phyloP scores from a whole-genome alignment of 1,140 invertebrate genomes.

The Trachymyrmex septentrionalis region DNA sequence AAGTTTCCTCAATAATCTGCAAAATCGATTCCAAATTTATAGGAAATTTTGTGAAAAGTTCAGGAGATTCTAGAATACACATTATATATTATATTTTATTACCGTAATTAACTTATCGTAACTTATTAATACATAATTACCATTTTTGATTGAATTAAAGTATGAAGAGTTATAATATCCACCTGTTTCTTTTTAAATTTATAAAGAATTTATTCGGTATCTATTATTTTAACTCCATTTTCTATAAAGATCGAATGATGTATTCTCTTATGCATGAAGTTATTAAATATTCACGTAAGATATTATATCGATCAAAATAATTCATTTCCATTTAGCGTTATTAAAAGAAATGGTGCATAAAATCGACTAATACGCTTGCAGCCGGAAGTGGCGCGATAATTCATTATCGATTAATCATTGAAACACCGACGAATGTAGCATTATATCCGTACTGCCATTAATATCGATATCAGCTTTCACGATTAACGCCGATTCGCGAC shows the following conservation, averaged over 20 bases:
- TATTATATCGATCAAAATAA: conserved; percentile 39
- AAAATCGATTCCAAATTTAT: neutral
- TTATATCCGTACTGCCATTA: conserved; percentile 55
- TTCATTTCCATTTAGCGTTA: conserved; percentile 49
- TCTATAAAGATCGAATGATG: neutral
- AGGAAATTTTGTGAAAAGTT: neutral
- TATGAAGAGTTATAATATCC: neutral
- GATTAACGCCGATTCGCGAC: conserved; percentile 58
- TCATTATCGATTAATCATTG: conserved; percentile 65
- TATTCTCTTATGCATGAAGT: neutral
- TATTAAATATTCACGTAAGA: conserved; percentile 23
- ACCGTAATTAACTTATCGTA: neutral
- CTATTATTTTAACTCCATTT: neutral
- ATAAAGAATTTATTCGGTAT: neutral
- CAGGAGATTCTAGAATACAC: neutral
- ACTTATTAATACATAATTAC: neutral
- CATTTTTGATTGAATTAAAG: neutral
- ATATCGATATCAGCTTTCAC: conserved; percentile 63
- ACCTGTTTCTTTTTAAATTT: neutral
- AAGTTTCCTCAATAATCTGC: neutral
- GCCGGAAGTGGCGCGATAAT: conserved; percentile 55
- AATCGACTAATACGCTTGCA: conserved; percentile 56
- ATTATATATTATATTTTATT: neutral
- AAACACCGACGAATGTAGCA: conserved; percentile 58
- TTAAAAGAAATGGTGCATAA: conserved; percentile 62